Conservation (phyloP, 1,140 invertebrate species). For the Onthophagus taurus region DNA sequence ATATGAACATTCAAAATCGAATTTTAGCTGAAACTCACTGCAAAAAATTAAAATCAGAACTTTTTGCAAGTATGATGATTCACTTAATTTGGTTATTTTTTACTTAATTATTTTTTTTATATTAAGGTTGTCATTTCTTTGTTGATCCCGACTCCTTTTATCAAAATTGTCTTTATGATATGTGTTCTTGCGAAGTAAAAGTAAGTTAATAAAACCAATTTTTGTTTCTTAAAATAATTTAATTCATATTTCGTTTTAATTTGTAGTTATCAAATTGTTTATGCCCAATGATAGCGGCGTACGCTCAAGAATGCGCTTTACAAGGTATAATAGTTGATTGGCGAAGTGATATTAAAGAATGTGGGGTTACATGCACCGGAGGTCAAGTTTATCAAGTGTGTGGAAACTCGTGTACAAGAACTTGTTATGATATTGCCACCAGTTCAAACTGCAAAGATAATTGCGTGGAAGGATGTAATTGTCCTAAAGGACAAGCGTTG, state of each 20-base stretch:
- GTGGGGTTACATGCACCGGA: conserved; percentile 64
- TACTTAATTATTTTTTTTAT: conserved; percentile 14
- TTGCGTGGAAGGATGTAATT: conserved; percentile 84
- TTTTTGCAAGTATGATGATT: conserved; percentile 50
- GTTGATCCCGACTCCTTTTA: conserved; percentile 72
- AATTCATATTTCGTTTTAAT: not conserved
- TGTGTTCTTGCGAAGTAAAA: conserved; percentile 67
- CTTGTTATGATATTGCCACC: conserved; percentile 54
- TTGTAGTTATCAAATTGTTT: conserved; percentile 54
- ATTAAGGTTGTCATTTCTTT: conserved; percentile 59
- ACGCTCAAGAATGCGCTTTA: conserved; percentile 67
- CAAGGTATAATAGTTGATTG: conserved; percentile 63
- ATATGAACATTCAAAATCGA: conserved; percentile 58
- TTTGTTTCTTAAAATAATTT: conserved; percentile 1
- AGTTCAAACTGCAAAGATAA: conserved; percentile 45
- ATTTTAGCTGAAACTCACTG: conserved; percentile 58
- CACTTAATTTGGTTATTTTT: not conserved
- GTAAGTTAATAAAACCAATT: conserved; percentile 6
- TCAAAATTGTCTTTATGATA: conserved; percentile 75
- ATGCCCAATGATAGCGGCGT: conserved; percentile 70
- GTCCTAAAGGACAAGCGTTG: conserved; percentile 65
- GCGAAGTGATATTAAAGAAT: conserved; percentile 67
- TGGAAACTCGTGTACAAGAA: conserved; percentile 61
- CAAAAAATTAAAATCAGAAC: conserved; percentile 52
- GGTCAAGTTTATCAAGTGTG: conserved; percentile 74